These are phyloP conservation scores for Habropoda laboriosa DNA, from an alignment of 1,140 invertebrate species.

Conservation along the genomic window DNA sequence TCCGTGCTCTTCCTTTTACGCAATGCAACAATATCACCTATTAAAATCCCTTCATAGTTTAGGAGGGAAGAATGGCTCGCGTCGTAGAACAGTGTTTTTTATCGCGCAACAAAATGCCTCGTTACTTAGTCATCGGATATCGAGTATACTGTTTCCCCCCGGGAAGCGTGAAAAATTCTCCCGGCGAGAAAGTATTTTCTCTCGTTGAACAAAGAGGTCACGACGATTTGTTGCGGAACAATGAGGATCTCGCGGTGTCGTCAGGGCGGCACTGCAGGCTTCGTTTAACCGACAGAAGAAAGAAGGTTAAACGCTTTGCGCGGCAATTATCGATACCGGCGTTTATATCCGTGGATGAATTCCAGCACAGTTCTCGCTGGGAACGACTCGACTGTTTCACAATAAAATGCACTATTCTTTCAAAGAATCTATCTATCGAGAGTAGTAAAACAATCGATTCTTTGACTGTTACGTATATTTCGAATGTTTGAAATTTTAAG, in stretches of 20 bases:
- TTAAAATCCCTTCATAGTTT: neutral
- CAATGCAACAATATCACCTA: neutral
- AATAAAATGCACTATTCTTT: neutral
- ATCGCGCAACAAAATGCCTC: neutral
- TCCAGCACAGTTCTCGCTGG: neutral
- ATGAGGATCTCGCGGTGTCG: conserved; percentile 51
- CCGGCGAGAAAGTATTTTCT: conserved; percentile 55
- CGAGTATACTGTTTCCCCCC: conserved; percentile 35
- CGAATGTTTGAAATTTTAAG: no score
- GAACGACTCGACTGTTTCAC: neutral
- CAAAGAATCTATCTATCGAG: no score
- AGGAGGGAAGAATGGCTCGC: neutral
- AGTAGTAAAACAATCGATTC: no score
- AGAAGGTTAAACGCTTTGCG: conserved; percentile 44
- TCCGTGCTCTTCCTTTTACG: neutral
- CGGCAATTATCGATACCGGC: conserved; percentile 35
- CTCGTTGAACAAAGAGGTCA: conserved; percentile 56
- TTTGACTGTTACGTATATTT: no score
- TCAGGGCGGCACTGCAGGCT: conserved; percentile 28
- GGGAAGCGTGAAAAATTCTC: conserved; percentile 50
- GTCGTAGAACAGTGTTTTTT: neutral
- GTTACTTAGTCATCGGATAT: conserved; percentile 44
- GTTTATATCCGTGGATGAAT: conserved; percentile 16
- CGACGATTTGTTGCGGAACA: conserved; percentile 60
- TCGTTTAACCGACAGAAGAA: conserved; percentile 47